Conservation (phyloP, 1,140 invertebrate species). For the Brachionus rubens region DNA sequence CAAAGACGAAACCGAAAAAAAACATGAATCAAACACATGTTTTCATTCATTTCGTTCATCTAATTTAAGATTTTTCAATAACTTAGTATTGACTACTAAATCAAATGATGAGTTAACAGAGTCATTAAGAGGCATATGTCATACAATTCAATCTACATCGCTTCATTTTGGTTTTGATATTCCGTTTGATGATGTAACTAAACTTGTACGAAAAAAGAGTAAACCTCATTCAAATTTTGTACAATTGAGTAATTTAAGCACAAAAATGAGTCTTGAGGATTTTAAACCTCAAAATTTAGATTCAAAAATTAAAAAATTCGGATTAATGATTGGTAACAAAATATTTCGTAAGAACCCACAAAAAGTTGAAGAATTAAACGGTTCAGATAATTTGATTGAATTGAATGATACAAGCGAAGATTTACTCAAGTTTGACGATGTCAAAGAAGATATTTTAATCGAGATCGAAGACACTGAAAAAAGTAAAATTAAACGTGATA, state of each 20-base stretch:
- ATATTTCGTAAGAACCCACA: neutral
- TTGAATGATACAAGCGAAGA: neutral
- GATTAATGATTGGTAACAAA: constrained; percentile 10
- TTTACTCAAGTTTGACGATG: neutral
- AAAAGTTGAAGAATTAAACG: no score
- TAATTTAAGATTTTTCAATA: constrained; percentile 44
- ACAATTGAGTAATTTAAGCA: neutral
- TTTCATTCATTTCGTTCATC: constrained; percentile 27
- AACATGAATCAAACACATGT: neutral
- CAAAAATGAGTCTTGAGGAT: neutral
- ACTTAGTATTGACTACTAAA: constrained; percentile 29
- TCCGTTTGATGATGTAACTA: neutral
- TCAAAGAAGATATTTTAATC: neutral
- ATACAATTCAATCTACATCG: constrained; percentile 28
- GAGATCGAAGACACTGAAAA: neutral
- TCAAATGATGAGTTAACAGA: constrained; percentile 27
- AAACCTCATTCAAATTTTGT: neutral
- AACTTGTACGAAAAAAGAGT: neutral
- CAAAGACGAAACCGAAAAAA: neutral
- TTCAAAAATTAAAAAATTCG: neutral
- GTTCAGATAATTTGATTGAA: neutral
- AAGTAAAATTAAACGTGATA: neutral
- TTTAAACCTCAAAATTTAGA: neutral
- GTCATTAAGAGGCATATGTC: constrained; percentile 24
- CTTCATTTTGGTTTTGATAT: neutral